Evolutionary conservation across 2,888 invertebrate species (phyloP).

Genomic region (Drosophila suboccidentalis): DNA sequence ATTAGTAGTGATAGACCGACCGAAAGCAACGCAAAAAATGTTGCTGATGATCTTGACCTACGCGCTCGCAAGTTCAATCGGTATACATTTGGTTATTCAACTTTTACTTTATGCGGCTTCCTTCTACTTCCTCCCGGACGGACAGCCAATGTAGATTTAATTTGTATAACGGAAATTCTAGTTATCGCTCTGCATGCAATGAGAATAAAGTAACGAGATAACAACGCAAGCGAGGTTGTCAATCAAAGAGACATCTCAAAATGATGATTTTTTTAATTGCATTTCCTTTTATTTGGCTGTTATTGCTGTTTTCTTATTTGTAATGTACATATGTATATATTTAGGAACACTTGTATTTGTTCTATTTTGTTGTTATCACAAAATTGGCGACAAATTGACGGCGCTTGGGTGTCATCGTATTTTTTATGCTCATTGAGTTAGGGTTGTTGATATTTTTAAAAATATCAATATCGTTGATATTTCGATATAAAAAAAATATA

Average conservation of each 20-base stretch:
- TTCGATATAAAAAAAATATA: no score
- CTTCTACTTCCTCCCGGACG: constrained; percentile 47
- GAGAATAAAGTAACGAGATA: constrained; percentile 1
- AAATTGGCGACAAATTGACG: constrained; percentile 73
- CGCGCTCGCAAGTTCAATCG: constrained; percentile 64
- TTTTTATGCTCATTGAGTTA: constrained; percentile 21
- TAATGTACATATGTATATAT: constrained; percentile 10
- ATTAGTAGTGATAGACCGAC: constrained; percentile 33
- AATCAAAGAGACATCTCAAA: constrained; percentile 3
- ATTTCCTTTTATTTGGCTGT: constrained; percentile 12
- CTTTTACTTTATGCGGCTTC: constrained; percentile 57
- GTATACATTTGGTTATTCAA: constrained; percentile 79
- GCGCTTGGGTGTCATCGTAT: constrained; percentile 24
- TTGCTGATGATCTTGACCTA: constrained; percentile 79
- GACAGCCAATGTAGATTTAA: constrained; percentile 32
- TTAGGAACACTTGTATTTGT: constrained; percentile 13
- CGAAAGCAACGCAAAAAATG: constrained; percentile 24
- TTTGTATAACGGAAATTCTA: constrained; percentile 70
- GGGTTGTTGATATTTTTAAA: no score
- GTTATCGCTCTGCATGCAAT: constrained; percentile 30
- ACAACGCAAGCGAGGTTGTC: not conserved
- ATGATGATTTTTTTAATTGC: constrained; percentile 28
- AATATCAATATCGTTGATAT: no score
- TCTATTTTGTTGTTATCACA: constrained; percentile 54
- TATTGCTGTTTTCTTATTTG: constrained; percentile 14